Evolutionary conservation across 1,140 invertebrate genomes (phyloP), one percentile per base, ranked within the genome.

Genomic region (Monomorium pharaonis): DNA sequence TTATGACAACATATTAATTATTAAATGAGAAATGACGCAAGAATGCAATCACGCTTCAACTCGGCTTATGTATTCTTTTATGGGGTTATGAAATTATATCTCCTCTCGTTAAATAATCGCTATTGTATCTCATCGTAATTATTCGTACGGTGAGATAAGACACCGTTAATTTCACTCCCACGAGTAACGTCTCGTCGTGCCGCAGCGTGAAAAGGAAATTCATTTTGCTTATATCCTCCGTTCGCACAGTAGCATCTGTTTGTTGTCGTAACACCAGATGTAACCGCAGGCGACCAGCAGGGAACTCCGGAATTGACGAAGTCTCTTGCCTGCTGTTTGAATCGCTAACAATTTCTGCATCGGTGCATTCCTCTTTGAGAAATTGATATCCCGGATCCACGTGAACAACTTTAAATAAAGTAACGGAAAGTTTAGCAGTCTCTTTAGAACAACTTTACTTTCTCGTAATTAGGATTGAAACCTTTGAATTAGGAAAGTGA

Each of bases 21-120:
- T 89, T 62, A 78, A 62, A 47, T n/a, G 24, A 42, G 62, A 89
- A 89, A 51, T 89, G 87, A 89, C 4, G 87, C 84, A 89, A 89
- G 84, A 30, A 72, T 56, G 67, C 49, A 58, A 42, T 56, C 33
- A 49, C 74, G 51, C 24, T 72, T 72, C 24, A 33, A 56, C 33
- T 70, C 16, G 51, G 18, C 27, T 63, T 56, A 69, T 69, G 33
- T 63, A 54, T 47, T n/a, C 42, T 65, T 14, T 80, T 81, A 86
- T 77, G 14, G 63, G 42, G 24, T 89, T 87, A 84, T 67, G 85
- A 89, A 88, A 89, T 49, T 12, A 85, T 75, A 84, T 84, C 72
- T 86, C 24, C 70, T 63, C 58, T 83, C 56, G 49, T 89, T 54
- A 58, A 70, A 72, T 81, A 81, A 58, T 65, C 24, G 65, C 85